Percentiles rank a stretch among this genome's conserved stretches.
phyloP scores from a whole-genome alignment of 2,113 vertebrate species.

The Triplophysa rosa region DNA sequence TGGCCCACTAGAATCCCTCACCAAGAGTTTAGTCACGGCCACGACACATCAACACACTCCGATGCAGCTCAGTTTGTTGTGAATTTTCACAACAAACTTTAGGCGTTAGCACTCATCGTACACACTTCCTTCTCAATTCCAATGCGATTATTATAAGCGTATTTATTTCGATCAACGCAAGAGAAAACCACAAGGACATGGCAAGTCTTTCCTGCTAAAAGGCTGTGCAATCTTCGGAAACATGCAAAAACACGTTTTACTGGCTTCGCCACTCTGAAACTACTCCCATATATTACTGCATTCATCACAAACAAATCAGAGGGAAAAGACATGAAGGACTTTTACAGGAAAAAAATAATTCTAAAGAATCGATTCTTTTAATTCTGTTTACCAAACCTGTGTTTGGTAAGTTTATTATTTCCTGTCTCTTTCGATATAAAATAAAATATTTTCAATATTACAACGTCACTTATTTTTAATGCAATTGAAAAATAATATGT shows the following conservation, averaged over 20 bases:
- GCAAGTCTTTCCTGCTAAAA: conserved; percentile 52
- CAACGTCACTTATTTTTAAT: neutral
- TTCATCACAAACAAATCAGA: conserved; percentile 4
- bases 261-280: conserved; percentile 81
- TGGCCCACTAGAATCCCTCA: conserved; percentile 60
- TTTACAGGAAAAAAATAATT: neutral
- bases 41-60: conserved; percentile 56
- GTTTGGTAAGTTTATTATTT: conserved; percentile 1
- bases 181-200: neutral
- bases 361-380: neutral
- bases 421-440: neutral
- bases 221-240: conserved; percentile 66
- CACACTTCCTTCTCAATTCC: conserved; percentile 3
- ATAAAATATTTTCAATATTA: neutral
- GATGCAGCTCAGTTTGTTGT: conserved; percentile 54
- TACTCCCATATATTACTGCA: conserved; percentile 69
- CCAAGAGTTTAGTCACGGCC: conserved; percentile 60
- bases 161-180: neutral
- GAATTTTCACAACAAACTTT: conserved; percentile 52
- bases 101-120: conserved; percentile 57
- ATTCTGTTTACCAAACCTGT: neutral
- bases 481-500: too few relatives aligned
- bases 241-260: conserved; percentile 85
- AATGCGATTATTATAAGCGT: neutral
- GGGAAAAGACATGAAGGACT: neutral